Base-by-base conservation (phyloP, 2,888 invertebrate genomes). In the Bibio marci region DNA sequence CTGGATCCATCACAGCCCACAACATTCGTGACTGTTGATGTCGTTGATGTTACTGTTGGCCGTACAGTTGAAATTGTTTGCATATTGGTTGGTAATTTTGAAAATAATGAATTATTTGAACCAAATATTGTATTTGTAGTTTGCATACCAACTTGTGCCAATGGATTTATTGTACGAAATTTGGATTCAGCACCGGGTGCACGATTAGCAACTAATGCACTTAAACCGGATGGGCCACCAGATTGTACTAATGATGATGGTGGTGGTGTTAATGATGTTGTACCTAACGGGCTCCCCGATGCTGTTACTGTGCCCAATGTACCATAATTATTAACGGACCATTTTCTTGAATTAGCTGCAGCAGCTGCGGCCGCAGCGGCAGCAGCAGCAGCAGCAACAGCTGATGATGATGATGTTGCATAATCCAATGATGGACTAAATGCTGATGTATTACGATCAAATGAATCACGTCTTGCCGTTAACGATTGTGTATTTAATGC, bases 111-210 rank as follows among this genome's bases (percentile, higher is more conserved):
- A 56, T 69, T 76, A 47, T 73, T 75, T 27, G 77, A 76, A 30
- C 77, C 77, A 52, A 80, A 80, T 62, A 78, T 75, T 34, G 71
- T 70, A 51, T 70, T 73, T 30, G 66, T 64, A 1, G 57, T 53
- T 8, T 57, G 55, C 17, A 60, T 51, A 40, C 51, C 57, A 11
- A 55, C 54, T 6, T 47, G 44, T 37, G 55, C 50, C 41, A 54
- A 43, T 19, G 55, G 54, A 15, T 55, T 80, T 57, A 63, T 72
- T 74, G 63, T 82, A 48, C 82, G 67, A 55, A 73, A 82, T 57
- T 83, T 83, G 30, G 80, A 82, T 66, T 92, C 92, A 2, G 92
- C 90, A 47, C 91, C 91, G 30, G 92, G 92, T 44, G 92, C 92
- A 42, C 70, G 58, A 43, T 69, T 69, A 42, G 65, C 65, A 48